phyloP scores from a whole-genome alignment of 2,113 vertebrate genomes.

The Rhinichthys klamathensis region DNA sequence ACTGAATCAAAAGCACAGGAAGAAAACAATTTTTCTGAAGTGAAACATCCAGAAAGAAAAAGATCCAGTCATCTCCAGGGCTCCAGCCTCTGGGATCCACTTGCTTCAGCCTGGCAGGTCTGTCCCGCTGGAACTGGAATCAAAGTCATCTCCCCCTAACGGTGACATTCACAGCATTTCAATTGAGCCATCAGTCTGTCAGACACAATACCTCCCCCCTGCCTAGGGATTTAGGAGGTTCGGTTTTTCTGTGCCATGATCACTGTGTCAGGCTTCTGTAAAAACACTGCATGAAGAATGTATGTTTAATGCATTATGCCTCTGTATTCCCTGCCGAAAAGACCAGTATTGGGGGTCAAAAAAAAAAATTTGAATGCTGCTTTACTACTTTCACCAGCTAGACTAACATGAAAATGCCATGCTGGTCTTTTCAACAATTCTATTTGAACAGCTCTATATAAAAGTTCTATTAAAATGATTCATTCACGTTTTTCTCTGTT shows the following conservation, averaged over 20 bases:
- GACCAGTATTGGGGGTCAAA: neutral
- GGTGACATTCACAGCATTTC: conserved; percentile 68
- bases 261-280: neutral
- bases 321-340: neutral
- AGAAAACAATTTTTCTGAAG: conserved; percentile 55
- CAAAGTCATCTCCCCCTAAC: conserved; percentile 58
- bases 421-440: neutral
- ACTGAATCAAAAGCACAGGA: conserved; percentile 57
- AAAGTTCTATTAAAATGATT: neutral
- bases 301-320: conserved; percentile 15
- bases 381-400: neutral
- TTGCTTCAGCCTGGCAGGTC: conserved; percentile 57
- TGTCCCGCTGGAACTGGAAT: conserved; percentile 60
- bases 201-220: conserved; percentile 43
- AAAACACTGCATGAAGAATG: conserved; percentile 40
- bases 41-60: conserved; percentile 31
- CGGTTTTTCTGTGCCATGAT: conserved; percentile 48
- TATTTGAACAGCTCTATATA: neutral
- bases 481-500: conserved; percentile 37
- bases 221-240: conserved; percentile 10
- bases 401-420: neutral
- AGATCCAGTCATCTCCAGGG: conserved; percentile 39
- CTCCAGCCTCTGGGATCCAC: conserved; percentile 12
- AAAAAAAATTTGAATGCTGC: neutral
- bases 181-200: conserved; percentile 75